A percentile compares a stretch with the other conserved stretches of the same genome.
Conservation (phyloP, 2,888 invertebrate genomes). For the Zaprionus bogoriensis region DNA sequence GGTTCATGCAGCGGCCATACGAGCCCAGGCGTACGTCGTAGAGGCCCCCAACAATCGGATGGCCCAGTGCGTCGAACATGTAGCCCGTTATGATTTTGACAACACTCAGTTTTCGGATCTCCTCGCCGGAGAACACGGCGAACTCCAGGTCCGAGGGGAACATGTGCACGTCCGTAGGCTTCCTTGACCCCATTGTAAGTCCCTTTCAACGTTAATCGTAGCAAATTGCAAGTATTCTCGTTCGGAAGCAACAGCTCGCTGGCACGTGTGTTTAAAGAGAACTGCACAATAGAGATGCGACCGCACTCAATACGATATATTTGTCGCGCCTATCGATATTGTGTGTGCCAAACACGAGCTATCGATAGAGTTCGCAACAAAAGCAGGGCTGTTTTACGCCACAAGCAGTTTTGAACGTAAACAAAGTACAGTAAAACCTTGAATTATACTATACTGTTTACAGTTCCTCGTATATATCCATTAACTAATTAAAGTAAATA, state of each 20-base stretch:
- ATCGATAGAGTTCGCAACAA: slow-evolving; percentile 7
- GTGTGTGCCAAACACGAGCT: background rate
- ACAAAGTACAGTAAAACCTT: background rate
- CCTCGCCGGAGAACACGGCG: slow-evolving; percentile 89
- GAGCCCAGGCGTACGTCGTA: slow-evolving; percentile 93
- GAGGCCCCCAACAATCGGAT: slow-evolving; percentile 92
- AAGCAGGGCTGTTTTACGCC: slow-evolving; percentile 12
- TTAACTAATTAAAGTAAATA: background rate
- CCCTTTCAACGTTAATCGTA: slow-evolving; percentile 1
- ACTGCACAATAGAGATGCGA: slow-evolving; percentile 12
- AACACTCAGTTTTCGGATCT: slow-evolving; percentile 91
- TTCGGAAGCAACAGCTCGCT: slow-evolving; percentile 7
- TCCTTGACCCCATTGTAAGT: slow-evolving; percentile 57
- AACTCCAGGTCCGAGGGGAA: slow-evolving; percentile 85
- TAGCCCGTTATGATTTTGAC: slow-evolving; percentile 90
- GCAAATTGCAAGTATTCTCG: background rate
- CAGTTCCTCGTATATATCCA: no score
- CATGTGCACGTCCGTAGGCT: slow-evolving; percentile 72
- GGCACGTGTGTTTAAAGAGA: slow-evolving; percentile 44
- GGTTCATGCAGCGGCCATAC: slow-evolving; percentile 83
- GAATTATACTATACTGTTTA: no score
- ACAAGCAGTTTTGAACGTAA: background rate
- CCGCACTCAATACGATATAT: no score
- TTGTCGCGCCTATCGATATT: background rate
- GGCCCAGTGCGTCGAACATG: slow-evolving; percentile 92